phyloP scores from a whole-genome alignment of 2,113 vertebrate species.

The Phalacrocorax aristotelis region DNA sequence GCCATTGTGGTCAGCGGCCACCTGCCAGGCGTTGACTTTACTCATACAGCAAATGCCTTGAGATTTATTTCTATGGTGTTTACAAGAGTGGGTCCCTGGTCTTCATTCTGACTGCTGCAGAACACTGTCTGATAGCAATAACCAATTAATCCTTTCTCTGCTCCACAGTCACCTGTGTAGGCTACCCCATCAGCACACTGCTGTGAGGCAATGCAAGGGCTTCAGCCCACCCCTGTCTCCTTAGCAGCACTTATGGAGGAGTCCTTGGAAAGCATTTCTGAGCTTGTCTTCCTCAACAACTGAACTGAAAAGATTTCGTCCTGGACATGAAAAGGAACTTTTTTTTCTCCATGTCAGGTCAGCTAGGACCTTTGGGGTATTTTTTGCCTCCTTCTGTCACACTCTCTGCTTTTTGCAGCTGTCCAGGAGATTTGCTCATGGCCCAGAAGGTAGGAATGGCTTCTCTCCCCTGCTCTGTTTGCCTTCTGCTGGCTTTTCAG shows the following conservation, averaged over 20 bases:
- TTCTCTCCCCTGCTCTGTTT: neutral
- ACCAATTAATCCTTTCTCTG: neutral
- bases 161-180: neutral
- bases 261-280: neutral
- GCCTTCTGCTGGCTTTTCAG: neutral
- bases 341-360: neutral
- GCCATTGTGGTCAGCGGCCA: neutral
- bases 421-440: neutral
- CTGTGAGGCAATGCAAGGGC: neutral
- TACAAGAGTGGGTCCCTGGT: neutral
- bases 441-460: neutral
- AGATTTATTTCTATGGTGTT: neutral
- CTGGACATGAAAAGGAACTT: neutral
- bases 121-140: neutral
- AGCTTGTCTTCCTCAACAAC: neutral
- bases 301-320: neutral
- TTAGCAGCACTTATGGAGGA: neutral
- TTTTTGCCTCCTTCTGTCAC: neutral
- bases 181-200: neutral
- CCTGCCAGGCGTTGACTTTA: slow-evolving; percentile 12
- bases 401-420: neutral
- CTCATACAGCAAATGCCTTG: neutral
- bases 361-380: neutral
- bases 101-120: neutral
- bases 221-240: neutral